Evolutionary conservation across 2,888 invertebrate species (phyloP).

Genomic region (Scrobipalpa costella): DNA sequence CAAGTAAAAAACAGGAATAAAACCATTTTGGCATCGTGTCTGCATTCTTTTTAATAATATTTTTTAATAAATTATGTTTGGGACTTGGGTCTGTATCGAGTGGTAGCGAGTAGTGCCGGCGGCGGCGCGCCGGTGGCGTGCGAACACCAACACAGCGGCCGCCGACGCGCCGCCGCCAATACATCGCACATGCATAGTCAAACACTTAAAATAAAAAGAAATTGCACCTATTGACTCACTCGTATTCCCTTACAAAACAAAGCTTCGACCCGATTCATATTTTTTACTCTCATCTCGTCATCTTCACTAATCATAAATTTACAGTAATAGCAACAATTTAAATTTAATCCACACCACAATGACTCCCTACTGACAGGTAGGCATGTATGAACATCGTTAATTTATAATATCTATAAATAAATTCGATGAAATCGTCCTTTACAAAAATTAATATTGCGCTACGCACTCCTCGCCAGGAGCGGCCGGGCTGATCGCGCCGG

Average conservation of each 20-base stretch:
- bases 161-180: conserved; percentile 33
- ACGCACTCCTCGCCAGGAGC: conserved; percentile 52
- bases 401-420: conserved; percentile 80
- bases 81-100: conserved; percentile 53
- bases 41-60: conserved; percentile 69
- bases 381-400: conserved; percentile 70
- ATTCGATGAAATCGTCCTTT: conserved; percentile 80
- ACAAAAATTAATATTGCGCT: conserved; percentile 58
- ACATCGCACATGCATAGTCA: conserved; percentile 38
- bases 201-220: conserved; percentile 67
- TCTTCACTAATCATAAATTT: conserved; percentile 70
- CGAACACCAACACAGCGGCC: conserved; percentile 27
- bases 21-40: conserved; percentile 81
- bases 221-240: conserved; percentile 80
- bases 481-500: conserved; percentile 39
- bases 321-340: conserved; percentile 78
- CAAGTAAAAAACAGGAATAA: conserved; percentile 79
- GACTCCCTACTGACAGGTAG: conserved; percentile 68
- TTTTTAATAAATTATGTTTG: conserved; percentile 67
- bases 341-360: conserved; percentile 75
- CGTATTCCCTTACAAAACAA: conserved; percentile 71
- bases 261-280: conserved; percentile 75
- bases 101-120: conserved; percentile 26
- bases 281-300: conserved; percentile 65
- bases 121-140: conserved; percentile 33